phyloP scores from a whole-genome alignment of 2,888 invertebrate genomes.

The Prionchulus punctatus region DNA sequence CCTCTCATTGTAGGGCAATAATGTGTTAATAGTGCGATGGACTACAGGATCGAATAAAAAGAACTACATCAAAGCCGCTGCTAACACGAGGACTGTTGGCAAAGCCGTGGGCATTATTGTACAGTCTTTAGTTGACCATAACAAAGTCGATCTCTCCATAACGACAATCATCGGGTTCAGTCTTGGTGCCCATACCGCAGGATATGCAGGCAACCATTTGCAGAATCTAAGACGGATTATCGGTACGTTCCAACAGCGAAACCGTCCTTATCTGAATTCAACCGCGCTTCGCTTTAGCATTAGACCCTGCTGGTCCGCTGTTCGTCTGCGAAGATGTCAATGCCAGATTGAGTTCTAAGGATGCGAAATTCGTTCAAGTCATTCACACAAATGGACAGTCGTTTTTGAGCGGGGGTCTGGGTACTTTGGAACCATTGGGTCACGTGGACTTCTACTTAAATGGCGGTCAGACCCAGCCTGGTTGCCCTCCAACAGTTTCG shows the following conservation, averaged over 20 bases:
- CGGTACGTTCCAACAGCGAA: no score
- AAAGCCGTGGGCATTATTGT: neutral
- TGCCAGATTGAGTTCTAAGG: neutral
- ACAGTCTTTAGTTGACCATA: neutral
- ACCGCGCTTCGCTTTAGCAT: no score
- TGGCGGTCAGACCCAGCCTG: neutral
- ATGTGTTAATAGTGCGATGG: conserved; percentile 4
- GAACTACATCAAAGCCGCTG: neutral
- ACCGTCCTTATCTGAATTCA: no score
- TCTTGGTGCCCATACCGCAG: neutral
- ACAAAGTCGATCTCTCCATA: neutral
- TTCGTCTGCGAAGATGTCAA: neutral
- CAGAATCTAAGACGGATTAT: neutral
- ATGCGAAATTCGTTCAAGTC: neutral
- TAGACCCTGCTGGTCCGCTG: neutral
- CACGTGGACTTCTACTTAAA: neutral
- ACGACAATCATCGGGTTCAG: conserved; percentile 6
- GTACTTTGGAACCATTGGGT: neutral
- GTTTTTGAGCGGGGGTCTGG: neutral
- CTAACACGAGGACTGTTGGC: conserved; percentile 5
- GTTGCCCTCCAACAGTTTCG: no score
- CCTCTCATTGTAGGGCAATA: no score
- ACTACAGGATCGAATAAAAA: conserved; percentile 1
- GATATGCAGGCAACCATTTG: neutral
- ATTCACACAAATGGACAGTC: neutral